These are phyloP conservation scores for Thalassoma bifasciatum DNA, from an alignment of 2,113 vertebrate genomes.

Conservation along the genomic window DNA sequence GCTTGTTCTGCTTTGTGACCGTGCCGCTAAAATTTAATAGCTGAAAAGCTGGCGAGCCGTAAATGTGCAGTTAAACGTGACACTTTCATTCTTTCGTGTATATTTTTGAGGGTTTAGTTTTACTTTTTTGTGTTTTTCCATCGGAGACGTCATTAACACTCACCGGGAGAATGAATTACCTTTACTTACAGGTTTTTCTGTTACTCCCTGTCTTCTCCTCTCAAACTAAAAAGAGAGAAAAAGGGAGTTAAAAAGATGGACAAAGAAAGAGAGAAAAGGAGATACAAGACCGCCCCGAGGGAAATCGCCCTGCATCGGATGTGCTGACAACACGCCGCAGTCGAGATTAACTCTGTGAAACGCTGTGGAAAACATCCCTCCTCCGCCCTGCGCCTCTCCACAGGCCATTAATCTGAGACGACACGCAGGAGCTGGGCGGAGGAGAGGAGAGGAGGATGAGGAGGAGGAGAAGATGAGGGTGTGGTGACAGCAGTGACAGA, in stretches of 20 bases:
- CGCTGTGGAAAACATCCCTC: slow-evolving; percentile 30
- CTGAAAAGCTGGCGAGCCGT: too few species aligned
- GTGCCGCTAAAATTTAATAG: too few species aligned
- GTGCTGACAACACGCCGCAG: slow-evolving; percentile 43
- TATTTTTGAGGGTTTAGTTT: too few species aligned
- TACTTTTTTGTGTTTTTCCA: too few species aligned
- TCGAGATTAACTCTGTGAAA: slow-evolving; percentile 58
- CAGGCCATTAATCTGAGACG: slow-evolving; percentile 53
- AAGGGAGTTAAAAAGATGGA: neutral
- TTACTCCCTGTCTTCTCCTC: neutral
- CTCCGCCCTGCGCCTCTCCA: slow-evolving; percentile 19
- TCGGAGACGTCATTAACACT: too few species aligned
- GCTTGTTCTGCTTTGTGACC: too few species aligned
- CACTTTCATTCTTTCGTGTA: too few species aligned
- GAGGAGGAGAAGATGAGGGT: slow-evolving; percentile 1
- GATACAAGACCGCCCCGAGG: slow-evolving; percentile 31
- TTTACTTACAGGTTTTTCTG: neutral
- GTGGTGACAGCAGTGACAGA: neutral
- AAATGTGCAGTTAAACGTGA: too few species aligned
- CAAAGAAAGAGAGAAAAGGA: neutral
- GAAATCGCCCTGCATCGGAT: slow-evolving; percentile 41
- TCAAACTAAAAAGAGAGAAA: too few species aligned
- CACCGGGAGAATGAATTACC: too few species aligned
- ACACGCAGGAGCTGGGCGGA: slow-evolving; percentile 13
- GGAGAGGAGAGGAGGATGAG: too few species aligned